phyloP scores from a whole-genome alignment of 2,113 vertebrate species.

The Talpa occidentalis region DNA sequence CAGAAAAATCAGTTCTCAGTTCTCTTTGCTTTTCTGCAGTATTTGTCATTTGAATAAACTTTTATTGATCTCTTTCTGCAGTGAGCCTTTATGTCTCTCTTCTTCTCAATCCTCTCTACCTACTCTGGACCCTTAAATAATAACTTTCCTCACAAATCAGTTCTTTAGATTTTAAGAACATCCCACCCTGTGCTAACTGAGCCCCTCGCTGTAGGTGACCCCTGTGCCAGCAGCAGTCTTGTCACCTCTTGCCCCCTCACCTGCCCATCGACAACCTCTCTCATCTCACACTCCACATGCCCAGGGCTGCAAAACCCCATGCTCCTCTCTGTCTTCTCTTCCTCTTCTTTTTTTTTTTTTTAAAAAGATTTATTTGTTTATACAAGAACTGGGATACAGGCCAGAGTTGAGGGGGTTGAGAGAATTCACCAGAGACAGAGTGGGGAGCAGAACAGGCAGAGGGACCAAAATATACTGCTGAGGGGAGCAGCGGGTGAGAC shows the following conservation, averaged over 20 bases:
- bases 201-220: neutral
- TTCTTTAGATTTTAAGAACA: neutral
- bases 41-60: neutral
- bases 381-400: no score
- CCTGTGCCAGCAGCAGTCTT: neutral
- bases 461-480: no score
- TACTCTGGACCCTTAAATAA: neutral
- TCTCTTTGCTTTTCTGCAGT: neutral
- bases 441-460: no score
- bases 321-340: neutral
- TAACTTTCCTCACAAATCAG: neutral
- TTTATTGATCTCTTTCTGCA: neutral
- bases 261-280: fast-evolving
- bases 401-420: no score
- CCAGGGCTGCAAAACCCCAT: neutral
- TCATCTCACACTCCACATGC: neutral
- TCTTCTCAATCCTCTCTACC: neutral
- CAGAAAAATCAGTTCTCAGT: neutral
- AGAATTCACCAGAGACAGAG: no score
- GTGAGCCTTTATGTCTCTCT: neutral
- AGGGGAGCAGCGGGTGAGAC: no score
- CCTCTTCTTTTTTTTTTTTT: no score
- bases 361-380: no score
- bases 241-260: neutral
- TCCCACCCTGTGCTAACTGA: neutral